Evolutionary conservation across 2,888 invertebrate genomes (phyloP).

Genomic region (Ophion costatus): DNA sequence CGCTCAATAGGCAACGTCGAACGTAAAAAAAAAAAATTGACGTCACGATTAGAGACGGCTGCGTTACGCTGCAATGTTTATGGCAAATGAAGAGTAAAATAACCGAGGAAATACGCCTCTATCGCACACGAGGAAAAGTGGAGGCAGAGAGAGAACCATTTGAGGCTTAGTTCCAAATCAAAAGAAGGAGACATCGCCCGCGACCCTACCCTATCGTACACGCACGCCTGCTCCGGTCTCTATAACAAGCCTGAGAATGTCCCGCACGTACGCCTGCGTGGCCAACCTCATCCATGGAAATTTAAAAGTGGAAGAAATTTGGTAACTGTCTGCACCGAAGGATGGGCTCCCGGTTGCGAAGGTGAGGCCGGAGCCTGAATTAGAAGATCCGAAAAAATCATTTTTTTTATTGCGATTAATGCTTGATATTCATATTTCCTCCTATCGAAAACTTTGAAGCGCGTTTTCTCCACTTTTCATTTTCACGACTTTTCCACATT

Average conservation of each 20-base stretch:
- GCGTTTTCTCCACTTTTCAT: no score
- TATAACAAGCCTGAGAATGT: constrained; percentile 40
- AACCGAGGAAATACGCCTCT: constrained; percentile 3
- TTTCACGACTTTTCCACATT: no score
- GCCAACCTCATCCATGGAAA: constrained; percentile 18
- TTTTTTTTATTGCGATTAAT: no score
- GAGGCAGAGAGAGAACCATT: constrained; percentile 16
- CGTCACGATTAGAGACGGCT: no score
- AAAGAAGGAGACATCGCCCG: constrained; percentile 40
- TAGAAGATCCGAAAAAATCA: no score
- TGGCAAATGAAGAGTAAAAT: not conserved
- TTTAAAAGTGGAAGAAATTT: constrained; percentile 23
- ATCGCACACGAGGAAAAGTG: constrained; percentile 38
- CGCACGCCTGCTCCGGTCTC: not conserved
- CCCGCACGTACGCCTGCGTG: constrained; percentile 15
- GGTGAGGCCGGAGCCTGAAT: no score
- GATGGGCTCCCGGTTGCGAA: not conserved
- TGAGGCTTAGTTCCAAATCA: constrained; percentile 63
- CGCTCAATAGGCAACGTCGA: not conserved
- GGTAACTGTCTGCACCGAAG: constrained; percentile 2
- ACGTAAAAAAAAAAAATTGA: not conserved
- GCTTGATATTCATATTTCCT: no score
- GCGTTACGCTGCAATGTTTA: constrained; percentile 1
- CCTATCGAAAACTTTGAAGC: no score
- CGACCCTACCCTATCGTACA: constrained; percentile 17